Base-by-base conservation (phyloP, 2,888 invertebrate species). In the Eutolmus rufibarbis region DNA sequence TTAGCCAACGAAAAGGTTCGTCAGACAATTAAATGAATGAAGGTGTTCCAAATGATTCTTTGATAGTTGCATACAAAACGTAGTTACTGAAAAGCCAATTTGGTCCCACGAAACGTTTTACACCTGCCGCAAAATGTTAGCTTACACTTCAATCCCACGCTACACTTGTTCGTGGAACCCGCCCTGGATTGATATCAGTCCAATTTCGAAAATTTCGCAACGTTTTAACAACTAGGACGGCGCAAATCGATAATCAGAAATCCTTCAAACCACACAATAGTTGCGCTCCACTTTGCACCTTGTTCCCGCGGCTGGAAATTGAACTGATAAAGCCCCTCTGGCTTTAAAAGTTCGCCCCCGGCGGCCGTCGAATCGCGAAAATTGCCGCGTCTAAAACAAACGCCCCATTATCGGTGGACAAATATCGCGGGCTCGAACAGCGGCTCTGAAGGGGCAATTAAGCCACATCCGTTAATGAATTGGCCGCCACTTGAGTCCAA, bases 401-500 rank as follows among this genome's bases (percentile, higher is more conserved):
- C 5, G 78, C 23, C 5, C 46, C 40, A 28, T 66, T 66, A 66
- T 66, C 40, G 77, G 31, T 14, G 34, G 37, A 40, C 12, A 19
- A 2, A 77, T 34, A 19, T 77, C 51, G 34, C 77, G 43, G 78
- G 43, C 43, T 43, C 23, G 9, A 40, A 23, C 40, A 28, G 37
- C 1, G 34, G 76, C 16, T 78, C 43, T 19, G n/a, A 23, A 78
- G 78, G 43, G 78, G 23, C 28, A 79, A 46, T 51, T 79, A 28
- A 79, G 51, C 51, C 79, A 79, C 51, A 46, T 28, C 14, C 51
- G 79, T 51, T 78, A 79, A 51, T 79, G 37, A 78, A 78, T 78
- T 23, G 78, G 5, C 8, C 37, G n/a, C 40, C 37, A 78, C 77
- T 77, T 34, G 7, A 31, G n/a, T 9, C 37, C 12, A 43, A n/a